These are phyloP conservation scores for Tenthredo mesomela DNA, from an alignment of 2,888 invertebrate genomes.

Conservation along the genomic window DNA sequence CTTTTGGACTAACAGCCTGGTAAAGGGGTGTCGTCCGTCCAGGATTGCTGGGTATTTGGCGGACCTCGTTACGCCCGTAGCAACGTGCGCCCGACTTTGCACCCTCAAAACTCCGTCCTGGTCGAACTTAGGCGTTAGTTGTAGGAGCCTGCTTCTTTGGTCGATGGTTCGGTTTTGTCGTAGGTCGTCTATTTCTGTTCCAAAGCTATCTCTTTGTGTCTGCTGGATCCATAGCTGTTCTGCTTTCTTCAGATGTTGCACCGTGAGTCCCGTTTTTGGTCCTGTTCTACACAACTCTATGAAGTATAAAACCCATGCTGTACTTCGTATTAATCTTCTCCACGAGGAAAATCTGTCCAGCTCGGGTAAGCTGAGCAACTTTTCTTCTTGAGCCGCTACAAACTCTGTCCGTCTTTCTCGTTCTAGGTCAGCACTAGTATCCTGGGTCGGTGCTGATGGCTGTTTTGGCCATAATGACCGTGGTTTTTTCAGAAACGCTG, in stretches of 20 bases:
- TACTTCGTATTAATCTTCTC: not conserved
- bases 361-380: too few species aligned
- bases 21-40: constrained; percentile 56
- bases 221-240: not conserved
- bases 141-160: constrained; percentile 34
- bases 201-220: not conserved
- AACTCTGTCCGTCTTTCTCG: too few species aligned
- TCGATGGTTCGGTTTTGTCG: not conserved
- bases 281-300: not conserved
- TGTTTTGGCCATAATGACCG: too few species aligned
- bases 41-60: constrained; percentile 59
- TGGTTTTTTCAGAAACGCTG: not conserved
- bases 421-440: too few species aligned
- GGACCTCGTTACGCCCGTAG: constrained; percentile 53
- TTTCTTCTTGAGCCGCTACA: too few species aligned
- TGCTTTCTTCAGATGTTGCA: not conserved
- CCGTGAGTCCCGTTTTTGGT: not conserved
- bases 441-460: too few species aligned
- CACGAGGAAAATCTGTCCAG: too few species aligned
- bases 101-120: constrained; percentile 35
- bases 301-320: not conserved
- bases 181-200: not conserved
- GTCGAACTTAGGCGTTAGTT: constrained; percentile 45
- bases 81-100: constrained; percentile 12
- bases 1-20: constrained; percentile 57